These are phyloP conservation scores for Falco biarmicus DNA, from an alignment of 2,797 vertebrate species.

Conservation along the genomic window DNA sequence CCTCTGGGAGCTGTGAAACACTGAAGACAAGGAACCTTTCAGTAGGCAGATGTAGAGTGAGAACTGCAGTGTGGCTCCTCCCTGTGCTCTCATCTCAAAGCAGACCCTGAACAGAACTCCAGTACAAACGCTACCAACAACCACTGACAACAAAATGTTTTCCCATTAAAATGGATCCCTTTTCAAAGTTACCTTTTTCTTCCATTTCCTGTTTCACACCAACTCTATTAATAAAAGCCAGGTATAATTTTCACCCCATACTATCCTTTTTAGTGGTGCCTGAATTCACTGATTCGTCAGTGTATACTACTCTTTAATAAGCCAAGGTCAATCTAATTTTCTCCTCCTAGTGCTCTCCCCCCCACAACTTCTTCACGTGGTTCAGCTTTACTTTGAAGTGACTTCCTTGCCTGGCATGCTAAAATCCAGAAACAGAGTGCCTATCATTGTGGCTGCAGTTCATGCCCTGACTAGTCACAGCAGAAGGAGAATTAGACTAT, in stretches of 20 bases:
- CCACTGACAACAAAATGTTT: neutral
- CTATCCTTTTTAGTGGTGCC: neutral
- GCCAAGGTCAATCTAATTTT: constrained; percentile 17
- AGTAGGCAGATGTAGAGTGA: neutral
- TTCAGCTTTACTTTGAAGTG: constrained; percentile 62
- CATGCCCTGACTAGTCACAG: constrained; percentile 55
- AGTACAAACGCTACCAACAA: neutral
- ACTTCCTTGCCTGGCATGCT: constrained; percentile 54
- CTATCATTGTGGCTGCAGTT: constrained; percentile 40
- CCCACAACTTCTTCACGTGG: neutral
- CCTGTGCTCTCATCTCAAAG: neutral
- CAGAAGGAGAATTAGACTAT: constrained; percentile 47
- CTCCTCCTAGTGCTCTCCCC: neutral
- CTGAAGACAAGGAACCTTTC: neutral
- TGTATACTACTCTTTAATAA: neutral
- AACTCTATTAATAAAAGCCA: neutral
- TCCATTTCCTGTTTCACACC: neutral
- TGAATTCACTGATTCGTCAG: neutral
- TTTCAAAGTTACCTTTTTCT: neutral
- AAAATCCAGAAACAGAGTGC: constrained; percentile 44
- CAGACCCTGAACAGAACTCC: neutral
- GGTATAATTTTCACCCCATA: neutral
- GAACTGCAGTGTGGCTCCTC: neutral
- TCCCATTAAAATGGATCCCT: neutral
- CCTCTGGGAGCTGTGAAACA: neutral